Evolutionary conservation across 2,888 invertebrate species (phyloP).

Genomic region (Torymus aiolomorphi): DNA sequence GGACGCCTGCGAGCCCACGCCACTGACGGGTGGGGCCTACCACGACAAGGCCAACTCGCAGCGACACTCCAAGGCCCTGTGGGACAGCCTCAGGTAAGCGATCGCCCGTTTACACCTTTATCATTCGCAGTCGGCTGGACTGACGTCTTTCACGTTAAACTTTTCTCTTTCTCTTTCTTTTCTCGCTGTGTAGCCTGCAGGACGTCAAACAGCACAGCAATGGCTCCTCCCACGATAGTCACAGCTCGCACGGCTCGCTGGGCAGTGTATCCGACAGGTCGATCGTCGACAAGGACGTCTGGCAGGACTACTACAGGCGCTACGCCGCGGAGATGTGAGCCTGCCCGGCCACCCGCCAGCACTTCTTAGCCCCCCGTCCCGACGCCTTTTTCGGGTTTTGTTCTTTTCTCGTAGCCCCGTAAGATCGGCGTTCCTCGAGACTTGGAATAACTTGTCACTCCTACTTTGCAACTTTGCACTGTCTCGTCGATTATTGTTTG

Average conservation of each 20-base stretch:
- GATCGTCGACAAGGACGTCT: conserved; percentile 63
- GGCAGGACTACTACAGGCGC: conserved; percentile 60
- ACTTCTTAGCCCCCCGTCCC: too few species aligned
- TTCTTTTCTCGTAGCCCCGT: conserved; percentile 4
- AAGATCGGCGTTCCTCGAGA: not conserved
- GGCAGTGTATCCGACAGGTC: conserved; percentile 61
- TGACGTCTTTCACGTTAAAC: not conserved
- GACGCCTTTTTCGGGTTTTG: not conserved
- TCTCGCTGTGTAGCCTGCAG: conserved; percentile 34
- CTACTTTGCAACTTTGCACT: not conserved
- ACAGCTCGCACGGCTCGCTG: conserved; percentile 66
- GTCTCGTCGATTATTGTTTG: too few species aligned
- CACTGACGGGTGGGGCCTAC: conserved; percentile 31
- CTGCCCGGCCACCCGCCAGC: not conserved
- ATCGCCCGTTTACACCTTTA: too few species aligned
- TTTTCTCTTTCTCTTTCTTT: conserved; percentile 14
- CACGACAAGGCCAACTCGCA: conserved; percentile 50
- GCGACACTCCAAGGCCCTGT: conserved; percentile 48
- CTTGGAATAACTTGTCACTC: conserved; percentile 34
- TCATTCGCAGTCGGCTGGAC: too few species aligned
- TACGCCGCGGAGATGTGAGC: conserved; percentile 60
- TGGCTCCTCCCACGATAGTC: conserved; percentile 65
- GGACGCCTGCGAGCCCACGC: conserved; percentile 36
- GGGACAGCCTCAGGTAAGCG: conserved; percentile 52
- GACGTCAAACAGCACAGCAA: conserved; percentile 59